Base-by-base conservation (phyloP, 2,888 invertebrate species). In the Diarsia dahlii region DNA sequence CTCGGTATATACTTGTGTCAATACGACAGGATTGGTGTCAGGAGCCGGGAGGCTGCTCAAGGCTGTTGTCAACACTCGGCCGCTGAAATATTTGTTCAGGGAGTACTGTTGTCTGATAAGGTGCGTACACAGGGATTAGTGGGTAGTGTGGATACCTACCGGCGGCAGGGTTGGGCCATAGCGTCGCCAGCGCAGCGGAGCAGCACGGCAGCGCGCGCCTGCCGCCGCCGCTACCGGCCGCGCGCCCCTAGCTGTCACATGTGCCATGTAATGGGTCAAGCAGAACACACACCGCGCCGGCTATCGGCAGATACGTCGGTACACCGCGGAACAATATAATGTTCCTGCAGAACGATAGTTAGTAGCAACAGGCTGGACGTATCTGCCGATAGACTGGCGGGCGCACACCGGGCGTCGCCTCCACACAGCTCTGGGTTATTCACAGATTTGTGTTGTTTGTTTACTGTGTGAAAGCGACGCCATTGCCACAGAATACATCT, bases 191-290 rank as follows among this genome's bases (percentile, higher is more conserved):
- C 54, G 78, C 75, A 54, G 63, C 68, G 63, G 63, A 67, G 46
- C 62, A 58, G 62, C 58, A 58, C 73, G 67, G 34, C 63, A 13
- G 72, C 58, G 63, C 72, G 63, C 18, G 34, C 56, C 18, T 10
- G 34, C 34, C 54, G 54, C 10, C 71, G 64, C 74, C 76, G 76
- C 80, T 10, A 63, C 60, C 62, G 10, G 65, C 87, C 88, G 58
- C 71, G 79, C 79, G 67, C 66, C 34, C 39, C 45, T 71, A 76
- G 76, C 87, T 88, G 87, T 62, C 78, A 81, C 85, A 78, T 45
- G 87, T 73, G 78, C 82, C 86, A 83, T 85, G 73, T 13, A 78
- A 86, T 83, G 84, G 82, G 56, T 83, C 68, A 85, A 83, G 86
- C 83, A 50, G 54, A 71, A 73, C 86, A 71, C 52, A 63, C 67